Evolutionary conservation across 2,797 vertebrate genomes (phyloP), one percentile per base, ranked within the genome.

Genomic region (Champsocephalus esox): DNA sequence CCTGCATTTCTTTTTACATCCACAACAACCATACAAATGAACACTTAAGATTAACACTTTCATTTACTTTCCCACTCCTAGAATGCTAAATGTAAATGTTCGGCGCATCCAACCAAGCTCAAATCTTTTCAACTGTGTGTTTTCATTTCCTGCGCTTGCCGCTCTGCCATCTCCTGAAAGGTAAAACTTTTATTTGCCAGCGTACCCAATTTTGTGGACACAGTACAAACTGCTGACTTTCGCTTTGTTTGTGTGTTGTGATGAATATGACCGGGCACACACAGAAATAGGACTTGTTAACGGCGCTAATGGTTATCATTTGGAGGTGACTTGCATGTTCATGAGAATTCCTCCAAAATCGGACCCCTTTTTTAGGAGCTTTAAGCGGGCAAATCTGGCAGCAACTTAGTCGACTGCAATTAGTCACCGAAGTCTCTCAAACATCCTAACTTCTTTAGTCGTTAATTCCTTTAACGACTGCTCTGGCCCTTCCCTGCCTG

Each of bases 171-270:
- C 48, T 62, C 71, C 67, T 83, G 69, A 88, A 73, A 84, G 77
- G 73, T 63, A 78, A 12, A 85, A 84, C 61, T 41, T 52, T 24
- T 19, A 24, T 81, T 51, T 49, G 69, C 82, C 60, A 70, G 12
- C 48, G 19, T 56, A 57, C 58, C 78, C 80, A 70, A 45, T 89
- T 92, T 68, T 70, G 69, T 19, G 54, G 73, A 70, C 70, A 59
- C 79, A 66, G 70, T 65, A 54, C 70, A 84, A 89, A 92, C 77
- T 86, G 92, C 91, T 92, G 89, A 91, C 87, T 63, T 62, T 83
- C 79, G 66, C 41, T 86, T 78, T 89, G 79, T 85, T 83, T 70
- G 52, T 58, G 78, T 77, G 82, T 82, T 83, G 52, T 70, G 81
- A 67, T 85, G 79, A 89, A 87, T 82, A 66, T 87, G 79, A 84